Evolutionary conservation across 2,888 invertebrate genomes (phyloP).

Genomic region (Trisateles emortualis): DNA sequence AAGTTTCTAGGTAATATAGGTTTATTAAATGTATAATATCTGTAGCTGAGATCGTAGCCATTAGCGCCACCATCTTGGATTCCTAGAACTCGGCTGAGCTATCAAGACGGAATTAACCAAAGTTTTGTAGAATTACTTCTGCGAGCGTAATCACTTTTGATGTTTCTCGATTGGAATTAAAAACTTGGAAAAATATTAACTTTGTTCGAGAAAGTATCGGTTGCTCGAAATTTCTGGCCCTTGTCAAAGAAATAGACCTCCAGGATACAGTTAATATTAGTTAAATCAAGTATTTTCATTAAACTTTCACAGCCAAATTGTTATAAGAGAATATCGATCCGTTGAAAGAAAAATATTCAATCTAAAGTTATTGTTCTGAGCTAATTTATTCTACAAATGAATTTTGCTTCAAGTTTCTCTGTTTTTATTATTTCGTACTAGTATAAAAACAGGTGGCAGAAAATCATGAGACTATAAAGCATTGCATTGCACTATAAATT

Average conservation of each 20-base stretch:
- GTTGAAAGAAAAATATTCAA: background rate
- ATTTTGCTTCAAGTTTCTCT: background rate
- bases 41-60: background rate
- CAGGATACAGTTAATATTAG: constrained; percentile 9
- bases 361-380: background rate
- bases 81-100: background rate
- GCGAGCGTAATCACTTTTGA: background rate
- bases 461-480: no score
- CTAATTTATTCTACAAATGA: background rate
- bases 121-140: background rate
- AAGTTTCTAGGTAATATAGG: background rate
- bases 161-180: constrained; percentile 2
- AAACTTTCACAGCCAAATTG: constrained; percentile 4
- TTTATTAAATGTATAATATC: background rate
- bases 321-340: background rate
- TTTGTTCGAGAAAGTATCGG: background rate
- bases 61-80: background rate
- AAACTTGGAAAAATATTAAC: background rate
- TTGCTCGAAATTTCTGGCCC: background rate
- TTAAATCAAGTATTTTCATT: constrained; percentile 12
- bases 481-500: no score
- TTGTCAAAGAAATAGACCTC: background rate
- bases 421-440: no score
- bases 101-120: background rate
- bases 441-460: no score